Percentiles rank a stretch among this genome's conserved stretches.
These are phyloP conservation scores for Semnornis frantzii DNA, from an alignment of 2,113 vertebrate genomes.

Conservation along the genomic window DNA sequence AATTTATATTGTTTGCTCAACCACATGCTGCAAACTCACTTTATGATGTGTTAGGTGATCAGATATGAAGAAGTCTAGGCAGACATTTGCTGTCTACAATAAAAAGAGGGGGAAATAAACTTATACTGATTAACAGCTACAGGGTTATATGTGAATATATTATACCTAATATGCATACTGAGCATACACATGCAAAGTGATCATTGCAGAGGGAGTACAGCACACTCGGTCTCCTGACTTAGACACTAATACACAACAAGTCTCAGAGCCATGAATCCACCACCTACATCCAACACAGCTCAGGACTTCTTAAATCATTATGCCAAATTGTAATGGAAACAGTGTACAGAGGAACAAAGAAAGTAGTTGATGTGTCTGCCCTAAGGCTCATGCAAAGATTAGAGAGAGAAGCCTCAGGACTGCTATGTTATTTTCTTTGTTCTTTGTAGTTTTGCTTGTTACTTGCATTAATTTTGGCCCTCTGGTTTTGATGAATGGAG, in stretches of 20 bases:
- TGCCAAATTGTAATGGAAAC: slow-evolving; percentile 41
- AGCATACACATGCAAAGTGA: background rate
- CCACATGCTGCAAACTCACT: background rate
- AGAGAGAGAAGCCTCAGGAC: slow-evolving; percentile 20
- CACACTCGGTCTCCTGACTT: background rate
- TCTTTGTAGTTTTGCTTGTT: slow-evolving; percentile 37
- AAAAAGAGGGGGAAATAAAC: background rate
- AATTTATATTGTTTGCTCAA: background rate
- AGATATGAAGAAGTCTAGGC: background rate
- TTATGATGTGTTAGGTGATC: background rate
- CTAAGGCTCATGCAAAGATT: slow-evolving; percentile 47
- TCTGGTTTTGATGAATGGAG: slow-evolving; percentile 58
- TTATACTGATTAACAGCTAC: background rate
- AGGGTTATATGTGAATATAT: background rate
- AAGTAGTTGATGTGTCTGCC: slow-evolving; percentile 28
- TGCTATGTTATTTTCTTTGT: slow-evolving; percentile 59
- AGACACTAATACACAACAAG: background rate
- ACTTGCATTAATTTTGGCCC: slow-evolving; percentile 63
- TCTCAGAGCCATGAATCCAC: background rate
- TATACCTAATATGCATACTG: background rate
- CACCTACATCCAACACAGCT: slow-evolving; percentile 29
- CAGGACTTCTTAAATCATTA: slow-evolving; percentile 43
- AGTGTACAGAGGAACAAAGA: slow-evolving; percentile 47
- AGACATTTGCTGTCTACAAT: background rate
- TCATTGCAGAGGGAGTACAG: background rate